Base-by-base conservation (phyloP, 2,113 vertebrate species). In the Epinephelus cyanopodus region DNA sequence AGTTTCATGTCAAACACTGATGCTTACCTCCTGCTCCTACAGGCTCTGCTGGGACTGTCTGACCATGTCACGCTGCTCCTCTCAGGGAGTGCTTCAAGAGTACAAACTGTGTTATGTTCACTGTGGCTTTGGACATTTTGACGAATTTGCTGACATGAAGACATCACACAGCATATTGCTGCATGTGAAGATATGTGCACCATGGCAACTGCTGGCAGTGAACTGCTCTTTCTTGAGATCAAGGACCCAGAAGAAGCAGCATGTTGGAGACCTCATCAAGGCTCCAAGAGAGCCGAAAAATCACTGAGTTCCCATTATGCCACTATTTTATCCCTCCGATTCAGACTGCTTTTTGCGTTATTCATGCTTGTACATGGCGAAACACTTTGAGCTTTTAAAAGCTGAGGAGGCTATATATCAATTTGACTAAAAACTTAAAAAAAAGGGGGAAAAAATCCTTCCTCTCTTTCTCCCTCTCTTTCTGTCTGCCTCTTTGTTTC, bases 1-100 rank as follows among this genome's bases (percentile, higher is more conserved):
- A 57, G 73, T 74, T 80, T 81, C 67, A 75, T 68, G 82, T 83
- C 72, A 72, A 77, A 85, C 58, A 21, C 17, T 57, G 86, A 84
- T 18, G 76, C 58, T 60, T 53, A 12, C 69, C 63, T 18, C 66
- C 85, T 72, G 84, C 79, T 64, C 21, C 66, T 18, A 6, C 10
- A 52, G 68, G 56, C 72, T 66, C 79, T 73, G 79, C 61, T 62
- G 88, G 83, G 84, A 77, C 60, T 50, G 58, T 60, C 61, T 75
- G 83, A 88, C 74, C 68, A 23, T 23, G 66, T 75, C 81, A 67
- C 2, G 47, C 73, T 62, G 52, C 66, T 79, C 64, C 73, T 83
- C 65, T 73, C 50, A 15, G 85, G 84, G 75, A 78, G 25, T 27
- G 61, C 72, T 75, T 71, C 19, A 78, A 75, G 33, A 39, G 62